Evolutionary conservation across 2,113 vertebrate species (phyloP).

Genomic region (Podarcis muralis): DNA sequence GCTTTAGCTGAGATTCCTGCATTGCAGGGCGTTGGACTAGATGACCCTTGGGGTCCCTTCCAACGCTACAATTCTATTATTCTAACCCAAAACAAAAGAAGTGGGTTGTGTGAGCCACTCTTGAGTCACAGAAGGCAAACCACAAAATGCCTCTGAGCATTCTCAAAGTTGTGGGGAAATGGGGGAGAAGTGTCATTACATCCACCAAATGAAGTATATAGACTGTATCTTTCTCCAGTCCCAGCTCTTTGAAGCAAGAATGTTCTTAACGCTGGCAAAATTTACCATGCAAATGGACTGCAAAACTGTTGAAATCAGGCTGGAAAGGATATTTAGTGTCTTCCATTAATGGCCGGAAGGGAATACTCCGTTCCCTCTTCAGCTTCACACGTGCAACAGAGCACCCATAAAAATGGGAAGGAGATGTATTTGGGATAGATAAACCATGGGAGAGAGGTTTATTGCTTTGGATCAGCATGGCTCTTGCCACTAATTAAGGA

Average conservation of each 20-base stretch:
- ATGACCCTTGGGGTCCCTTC: no score
- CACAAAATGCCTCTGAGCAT: not conserved
- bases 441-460: conserved; percentile 52
- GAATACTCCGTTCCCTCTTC: conserved; percentile 57
- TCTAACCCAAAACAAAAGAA: not conserved
- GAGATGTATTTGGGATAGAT: conserved; percentile 60
- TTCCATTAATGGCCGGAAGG: conserved; percentile 18
- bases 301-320: not conserved
- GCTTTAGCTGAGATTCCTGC: no score
- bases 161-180: conserved; percentile 1
- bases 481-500: conserved; percentile 68
- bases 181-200: not conserved
- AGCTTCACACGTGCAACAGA: conserved; percentile 47
- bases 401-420: conserved; percentile 53
- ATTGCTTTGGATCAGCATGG: conserved; percentile 38
- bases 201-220: not conserved
- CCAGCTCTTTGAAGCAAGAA: conserved; percentile 27
- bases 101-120: not conserved
- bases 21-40: no score
- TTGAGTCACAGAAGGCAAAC: not conserved
- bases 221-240: not conserved
- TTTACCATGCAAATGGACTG: conserved; percentile 6
- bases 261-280: conserved; percentile 45
- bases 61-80: no score
- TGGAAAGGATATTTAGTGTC: conserved; percentile 16